A percentile compares a stretch with the other conserved stretches of the same genome.
These are phyloP conservation scores for Edolisoma coerulescens DNA, from an alignment of 2,113 vertebrate species.

Conservation along the genomic window DNA sequence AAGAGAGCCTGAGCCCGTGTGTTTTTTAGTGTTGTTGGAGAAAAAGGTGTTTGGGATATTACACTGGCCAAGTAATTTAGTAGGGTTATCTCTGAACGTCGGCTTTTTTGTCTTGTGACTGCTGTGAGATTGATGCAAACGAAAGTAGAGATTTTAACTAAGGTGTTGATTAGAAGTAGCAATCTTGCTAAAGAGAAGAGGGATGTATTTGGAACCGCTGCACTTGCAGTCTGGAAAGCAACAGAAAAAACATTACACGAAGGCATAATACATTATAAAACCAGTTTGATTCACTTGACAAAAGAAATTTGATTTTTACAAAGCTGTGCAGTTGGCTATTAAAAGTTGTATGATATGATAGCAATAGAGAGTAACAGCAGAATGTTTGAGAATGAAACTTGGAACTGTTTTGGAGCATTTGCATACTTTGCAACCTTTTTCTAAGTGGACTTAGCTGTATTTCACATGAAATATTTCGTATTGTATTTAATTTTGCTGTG, in stretches of 20 bases:
- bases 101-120: not conserved
- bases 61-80: not conserved
- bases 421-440: not conserved
- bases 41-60: not conserved
- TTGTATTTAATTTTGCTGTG: not conserved
- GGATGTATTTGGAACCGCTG: not conserved
- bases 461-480: not conserved
- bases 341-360: not conserved
- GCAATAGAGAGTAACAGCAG: not conserved
- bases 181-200: not conserved
- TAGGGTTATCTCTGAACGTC: not conserved
- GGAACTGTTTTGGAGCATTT: not conserved
- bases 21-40: not conserved
- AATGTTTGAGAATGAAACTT: not conserved
- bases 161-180: not conserved
- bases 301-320: not conserved
- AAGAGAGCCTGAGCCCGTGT: not conserved
- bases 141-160: not conserved
- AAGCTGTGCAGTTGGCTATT: not conserved
- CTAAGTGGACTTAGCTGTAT: not conserved
- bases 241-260: not conserved
- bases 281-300: not conserved
- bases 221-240: not conserved
- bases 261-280: not conserved
- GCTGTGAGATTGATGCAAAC: not conserved